These are phyloP conservation scores for Aporrectodea caliginosa DNA, from an alignment of 1,140 invertebrate genomes.

Conservation along the genomic window DNA sequence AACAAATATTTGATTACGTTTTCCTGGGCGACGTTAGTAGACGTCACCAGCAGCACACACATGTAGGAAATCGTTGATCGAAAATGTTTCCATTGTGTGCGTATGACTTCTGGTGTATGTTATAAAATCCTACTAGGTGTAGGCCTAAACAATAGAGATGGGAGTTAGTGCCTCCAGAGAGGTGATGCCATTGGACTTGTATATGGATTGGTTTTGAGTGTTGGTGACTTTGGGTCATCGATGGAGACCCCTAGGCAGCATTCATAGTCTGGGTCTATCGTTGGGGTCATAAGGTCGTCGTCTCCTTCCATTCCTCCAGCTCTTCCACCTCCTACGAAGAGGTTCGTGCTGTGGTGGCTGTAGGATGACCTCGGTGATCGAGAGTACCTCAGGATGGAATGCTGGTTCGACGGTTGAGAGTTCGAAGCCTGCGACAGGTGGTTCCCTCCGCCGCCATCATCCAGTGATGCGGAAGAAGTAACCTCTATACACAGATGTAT, in stretches of 20 bases:
- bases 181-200: not conserved
- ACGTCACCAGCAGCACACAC: too few relatives aligned
- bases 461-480: too few relatives aligned
- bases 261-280: not conserved
- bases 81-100: too few relatives aligned
- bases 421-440: too few relatives aligned
- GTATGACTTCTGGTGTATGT: too few relatives aligned
- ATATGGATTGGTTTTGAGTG: not conserved
- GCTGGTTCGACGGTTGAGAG: not conserved
- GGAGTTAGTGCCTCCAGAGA: not conserved
- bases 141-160: too few relatives aligned
- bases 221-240: not conserved
- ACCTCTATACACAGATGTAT: too few relatives aligned
- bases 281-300: not conserved
- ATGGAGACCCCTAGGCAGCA: not conserved
- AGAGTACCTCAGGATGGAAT: slow-evolving; percentile 11
- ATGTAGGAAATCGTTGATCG: too few relatives aligned
- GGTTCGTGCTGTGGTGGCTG: not conserved
- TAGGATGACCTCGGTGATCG: slow-evolving; percentile 17
- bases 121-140: too few relatives aligned
- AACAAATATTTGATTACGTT: too few relatives aligned
- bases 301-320: not conserved
- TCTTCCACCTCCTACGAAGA: not conserved
- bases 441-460: too few relatives aligned
- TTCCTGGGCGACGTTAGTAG: too few relatives aligned